A percentile compares a stretch with the other conserved stretches of the same genome.
phyloP scores from a whole-genome alignment of 2,888 invertebrate species.

The Nomada ferruginata region DNA sequence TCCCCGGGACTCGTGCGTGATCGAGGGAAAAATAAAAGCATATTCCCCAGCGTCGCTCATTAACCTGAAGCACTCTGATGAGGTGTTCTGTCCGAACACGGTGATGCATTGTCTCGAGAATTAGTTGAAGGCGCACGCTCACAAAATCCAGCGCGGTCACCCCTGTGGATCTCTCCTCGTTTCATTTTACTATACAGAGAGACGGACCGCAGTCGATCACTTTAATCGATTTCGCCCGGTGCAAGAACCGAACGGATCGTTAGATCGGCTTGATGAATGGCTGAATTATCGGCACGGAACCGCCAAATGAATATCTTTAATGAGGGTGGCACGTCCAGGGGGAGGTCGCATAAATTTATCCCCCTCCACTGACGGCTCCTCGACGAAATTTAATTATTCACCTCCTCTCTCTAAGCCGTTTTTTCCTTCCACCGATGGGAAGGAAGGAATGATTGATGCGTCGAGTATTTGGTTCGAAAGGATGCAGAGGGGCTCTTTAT shows the following conservation, averaged over 20 bases:
- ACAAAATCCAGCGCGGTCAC: constrained; percentile 52
- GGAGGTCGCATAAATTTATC: constrained; percentile 72
- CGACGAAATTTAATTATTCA: constrained; percentile 70
- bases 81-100: constrained; percentile 70
- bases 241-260: constrained; percentile 72
- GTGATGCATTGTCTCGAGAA: constrained; percentile 78
- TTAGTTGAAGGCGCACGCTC: constrained; percentile 65
- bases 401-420: constrained; percentile 22
- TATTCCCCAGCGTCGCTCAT: constrained; percentile 59
- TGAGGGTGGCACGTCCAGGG: constrained; percentile 70
- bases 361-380: constrained; percentile 48
- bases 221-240: constrained; percentile 77
- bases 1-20: constrained; percentile 21
- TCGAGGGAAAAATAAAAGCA: constrained; percentile 43
- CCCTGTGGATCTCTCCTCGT: constrained; percentile 38
- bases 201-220: constrained; percentile 75
- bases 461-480: constrained; percentile 28
- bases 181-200: constrained; percentile 46
- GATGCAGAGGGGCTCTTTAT: constrained; percentile 36
- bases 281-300: constrained; percentile 77
- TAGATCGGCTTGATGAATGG: constrained; percentile 78
- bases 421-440: constrained; percentile 16
- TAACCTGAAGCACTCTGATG: constrained; percentile 74
- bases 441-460: constrained; percentile 48
- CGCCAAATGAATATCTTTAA: constrained; percentile 78